Base-by-base conservation (phyloP, 2,888 invertebrate species). In the Acleris laterana region DNA sequence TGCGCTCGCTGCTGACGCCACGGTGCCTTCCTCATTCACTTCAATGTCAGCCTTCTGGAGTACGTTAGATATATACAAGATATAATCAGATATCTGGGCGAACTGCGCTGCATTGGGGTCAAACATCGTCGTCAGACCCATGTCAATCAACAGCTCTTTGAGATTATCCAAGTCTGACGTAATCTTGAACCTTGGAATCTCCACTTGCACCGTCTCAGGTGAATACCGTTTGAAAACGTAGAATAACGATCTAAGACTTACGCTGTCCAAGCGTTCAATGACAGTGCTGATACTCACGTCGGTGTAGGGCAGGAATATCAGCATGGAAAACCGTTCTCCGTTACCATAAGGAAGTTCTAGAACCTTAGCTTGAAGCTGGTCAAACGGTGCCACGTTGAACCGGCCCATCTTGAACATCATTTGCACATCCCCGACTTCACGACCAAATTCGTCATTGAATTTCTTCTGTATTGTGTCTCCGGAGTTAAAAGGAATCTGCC, bases 121-220 rank as follows among this genome's bases (percentile, higher is more conserved):
- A 65, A 93, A 91, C 75, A 89, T 78, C 3, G 75, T 71, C 52
- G 49, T 79, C 56, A 93, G 68, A 0, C 91, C 92, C 90, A 92
- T 91, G 67, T 89, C 90, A 0, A 73, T 75, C 0, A 92, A 72
- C 1, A 89, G 68, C 48, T 93, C 90, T 81, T 88, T 95, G 88
- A 70, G 74, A 66, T 90, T 89, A 58, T 81, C 84, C 20, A 90
- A 73, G 19, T 90, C 87, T 0, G 95, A 94, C 1, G 88, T 79
- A 5, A 94, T 89, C 63, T 89, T 93, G 74, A 96, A 95, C 71
- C 92, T 90, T 0, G 96, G 96, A 49, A 96, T 72, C 71, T 93
- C 90, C 0, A 95, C 93, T 38, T 89, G 85, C 0, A 94, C 93
- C 3, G 84, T 84, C n/a, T 80, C 87, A 0, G 86, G 80, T 13